Conservation (phyloP, 2,797 vertebrate genomes). For the Darevskia mixta region DNA sequence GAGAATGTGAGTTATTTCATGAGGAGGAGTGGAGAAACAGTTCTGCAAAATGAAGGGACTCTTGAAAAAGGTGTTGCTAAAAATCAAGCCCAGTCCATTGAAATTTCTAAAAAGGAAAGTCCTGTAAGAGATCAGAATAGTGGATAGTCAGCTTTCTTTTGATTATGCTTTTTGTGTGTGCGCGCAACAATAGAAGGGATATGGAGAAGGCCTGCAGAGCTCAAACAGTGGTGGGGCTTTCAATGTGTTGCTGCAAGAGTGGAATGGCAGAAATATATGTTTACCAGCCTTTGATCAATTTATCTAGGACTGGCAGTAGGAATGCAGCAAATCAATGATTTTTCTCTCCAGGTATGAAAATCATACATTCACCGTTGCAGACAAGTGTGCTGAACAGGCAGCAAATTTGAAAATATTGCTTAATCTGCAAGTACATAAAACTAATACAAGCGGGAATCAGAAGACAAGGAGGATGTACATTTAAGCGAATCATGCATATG, state of each 20-base stretch:
- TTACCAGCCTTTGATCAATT: neutral
- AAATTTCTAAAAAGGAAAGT: conserved; percentile 11
- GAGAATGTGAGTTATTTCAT: conserved; percentile 5
- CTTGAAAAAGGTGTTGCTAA: conserved; percentile 7
- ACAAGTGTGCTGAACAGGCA: neutral
- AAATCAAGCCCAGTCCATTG: neutral
- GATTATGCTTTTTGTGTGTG: neutral
- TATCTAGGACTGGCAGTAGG: neutral
- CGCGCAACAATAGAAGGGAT: neutral
- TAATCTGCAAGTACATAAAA: neutral
- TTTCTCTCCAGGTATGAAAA: neutral
- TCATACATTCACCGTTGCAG: neutral
- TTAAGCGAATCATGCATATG: neutral
- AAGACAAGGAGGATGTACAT: neutral
- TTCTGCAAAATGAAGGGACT: neutral
- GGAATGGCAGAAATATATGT: neutral
- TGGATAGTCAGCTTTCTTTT: conserved; percentile 3
- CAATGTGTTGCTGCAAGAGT: neutral
- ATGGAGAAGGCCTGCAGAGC: neutral
- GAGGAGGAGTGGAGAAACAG: neutral
- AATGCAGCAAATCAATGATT: neutral
- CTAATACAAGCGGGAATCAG: no score
- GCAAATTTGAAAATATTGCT: neutral
- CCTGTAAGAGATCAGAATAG: neutral
- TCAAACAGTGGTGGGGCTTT: neutral